phyloP scores from a whole-genome alignment of 2,113 vertebrate genomes.

The Brachypodius melanocephalos region DNA sequence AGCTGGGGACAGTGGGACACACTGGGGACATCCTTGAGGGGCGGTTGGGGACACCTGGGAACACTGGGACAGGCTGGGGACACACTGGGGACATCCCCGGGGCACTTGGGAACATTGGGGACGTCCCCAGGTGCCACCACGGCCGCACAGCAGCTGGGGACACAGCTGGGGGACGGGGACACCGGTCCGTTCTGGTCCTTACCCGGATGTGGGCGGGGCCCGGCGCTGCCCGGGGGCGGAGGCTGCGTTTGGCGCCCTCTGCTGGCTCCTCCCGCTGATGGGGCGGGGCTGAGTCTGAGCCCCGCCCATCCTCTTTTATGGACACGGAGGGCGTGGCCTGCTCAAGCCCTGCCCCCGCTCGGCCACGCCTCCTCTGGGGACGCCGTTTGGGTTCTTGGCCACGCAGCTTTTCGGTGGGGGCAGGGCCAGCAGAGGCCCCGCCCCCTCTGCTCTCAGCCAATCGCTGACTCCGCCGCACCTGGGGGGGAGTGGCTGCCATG shows the following conservation, averaged over 20 bases:
- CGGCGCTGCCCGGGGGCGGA: background rate
- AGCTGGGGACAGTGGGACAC: background rate
- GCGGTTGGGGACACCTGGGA: no score
- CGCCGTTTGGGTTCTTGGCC: rapidly evolving
- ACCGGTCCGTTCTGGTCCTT: background rate
- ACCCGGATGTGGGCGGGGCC: background rate
- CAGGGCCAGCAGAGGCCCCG: rapidly evolving
- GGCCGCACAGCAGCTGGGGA: background rate
- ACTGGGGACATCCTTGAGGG: background rate
- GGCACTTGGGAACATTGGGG: background rate
- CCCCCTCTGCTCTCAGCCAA: background rate
- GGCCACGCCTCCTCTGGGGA: rapidly evolving
- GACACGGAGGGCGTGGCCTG: rapidly evolving
- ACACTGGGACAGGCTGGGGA: background rate
- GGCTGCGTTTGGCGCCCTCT: background rate
- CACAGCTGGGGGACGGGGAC: no score
- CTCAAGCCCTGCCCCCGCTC: rapidly evolving
- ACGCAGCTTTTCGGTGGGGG: rapidly evolving
- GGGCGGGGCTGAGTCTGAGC: rapidly evolving
- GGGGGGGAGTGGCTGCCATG: background rate
- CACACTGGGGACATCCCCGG: background rate
- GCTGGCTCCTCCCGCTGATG: background rate
- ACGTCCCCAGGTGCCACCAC: background rate
- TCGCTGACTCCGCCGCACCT: background rate
- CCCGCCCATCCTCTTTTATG: background rate